Base-by-base conservation (phyloP, 2,797 vertebrate species). In the Heterohyrax brucei region DNA sequence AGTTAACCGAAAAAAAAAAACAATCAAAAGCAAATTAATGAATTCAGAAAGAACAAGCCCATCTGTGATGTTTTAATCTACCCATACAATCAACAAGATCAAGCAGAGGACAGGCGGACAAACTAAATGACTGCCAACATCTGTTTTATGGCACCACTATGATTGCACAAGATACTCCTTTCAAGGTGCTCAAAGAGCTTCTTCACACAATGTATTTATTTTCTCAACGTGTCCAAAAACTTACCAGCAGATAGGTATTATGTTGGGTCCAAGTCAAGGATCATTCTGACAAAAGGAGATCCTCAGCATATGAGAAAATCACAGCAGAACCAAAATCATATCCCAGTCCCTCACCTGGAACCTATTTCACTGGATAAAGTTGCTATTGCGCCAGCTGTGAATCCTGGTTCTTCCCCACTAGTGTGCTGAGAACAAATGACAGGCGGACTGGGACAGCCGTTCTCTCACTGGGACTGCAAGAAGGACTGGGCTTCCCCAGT, bases 1-100 rank as follows among this genome's bases (percentile, higher is more conserved):
- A 50, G 62, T 68, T 91, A 97, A 77, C 88, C n/a, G 76, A 86
- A 95, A 86, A 95, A 95, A 86, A 95, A 95, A 56, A 87, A 21
- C 83, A 89, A 12, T 44, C 89, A 83, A 61, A 89, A 93, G 48
- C 77, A 92, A 94, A 90, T 75, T 81, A 85, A 94, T 94, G 21
- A 95, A 95, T 78, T 73, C 9, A 64, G 24, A 61, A 44, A 73
- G 53, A 50, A 79, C 6, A 82, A 68, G 56, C 19, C 87, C 53
- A 61, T 95, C 81, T 97, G 89, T 88, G 84, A 72, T 91, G 56
- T 30, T 89, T 92, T 61, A 50, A 22, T n/a, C 56, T 68, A 66
- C 30, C 89, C 21, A 56, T 68, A 82, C 56, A 77, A 78, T 56
- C 91, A 68, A 48, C 19, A 81, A 93, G 62, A 76, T 0, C 66